A percentile compares a stretch with the other conserved stretches of the same genome.
These are phyloP conservation scores for Adelphocoris suturalis DNA, from an alignment of 2,888 invertebrate species.

Conservation along the genomic window DNA sequence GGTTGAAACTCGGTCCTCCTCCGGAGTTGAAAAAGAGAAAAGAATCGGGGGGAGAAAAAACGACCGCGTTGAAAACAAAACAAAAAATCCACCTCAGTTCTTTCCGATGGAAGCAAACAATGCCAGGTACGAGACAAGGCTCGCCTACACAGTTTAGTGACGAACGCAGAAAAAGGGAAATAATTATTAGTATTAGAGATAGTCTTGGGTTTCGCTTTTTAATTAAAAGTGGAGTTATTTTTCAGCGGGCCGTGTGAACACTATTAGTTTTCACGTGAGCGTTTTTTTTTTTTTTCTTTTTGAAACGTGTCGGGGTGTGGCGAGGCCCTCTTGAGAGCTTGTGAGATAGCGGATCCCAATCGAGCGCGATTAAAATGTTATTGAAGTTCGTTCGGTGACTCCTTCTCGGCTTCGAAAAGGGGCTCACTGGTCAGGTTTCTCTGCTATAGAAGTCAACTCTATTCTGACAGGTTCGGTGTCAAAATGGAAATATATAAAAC, in stretches of 20 bases:
- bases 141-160: background rate
- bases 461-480: too few relatives aligned
- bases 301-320: constrained; percentile 63
- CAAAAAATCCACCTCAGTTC: constrained; percentile 43
- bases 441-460: too few relatives aligned
- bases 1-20: constrained; percentile 45
- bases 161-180: constrained; percentile 44
- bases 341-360: constrained; percentile 49
- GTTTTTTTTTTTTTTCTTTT: constrained; percentile 56
- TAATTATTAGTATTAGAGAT: constrained; percentile 30
- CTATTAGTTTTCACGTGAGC: constrained; percentile 56
- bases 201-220: constrained; percentile 35
- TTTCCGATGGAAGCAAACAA: constrained; percentile 19
- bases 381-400: constrained; percentile 47
- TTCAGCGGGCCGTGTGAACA: constrained; percentile 62
- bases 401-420: too few relatives aligned
- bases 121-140: constrained; percentile 19
- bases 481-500: too few relatives aligned
- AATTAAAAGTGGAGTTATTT: constrained; percentile 64
- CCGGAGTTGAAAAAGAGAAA: background rate
- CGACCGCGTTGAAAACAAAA: background rate
- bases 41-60: constrained; percentile 30
- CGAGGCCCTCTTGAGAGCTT: constrained; percentile 48
- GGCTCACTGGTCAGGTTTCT: too few relatives aligned
- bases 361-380: constrained; percentile 56